Evolutionary conservation across 2,888 invertebrate genomes (phyloP).

Genomic region (Cactoblastis cactorum): DNA sequence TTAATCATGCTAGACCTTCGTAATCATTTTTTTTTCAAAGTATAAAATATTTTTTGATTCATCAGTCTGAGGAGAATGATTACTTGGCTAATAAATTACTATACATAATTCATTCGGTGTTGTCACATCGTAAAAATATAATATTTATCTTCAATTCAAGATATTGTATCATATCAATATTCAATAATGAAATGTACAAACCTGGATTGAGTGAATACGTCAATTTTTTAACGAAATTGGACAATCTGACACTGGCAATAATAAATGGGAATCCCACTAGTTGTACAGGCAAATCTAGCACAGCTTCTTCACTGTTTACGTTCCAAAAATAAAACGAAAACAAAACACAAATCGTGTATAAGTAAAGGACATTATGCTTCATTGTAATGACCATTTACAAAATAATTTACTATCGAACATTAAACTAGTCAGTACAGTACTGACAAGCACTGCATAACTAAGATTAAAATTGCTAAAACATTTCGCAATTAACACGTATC

Average conservation of each 20-base stretch:
- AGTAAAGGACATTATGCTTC: slow-evolving; percentile 18
- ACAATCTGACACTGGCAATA: slow-evolving; percentile 86
- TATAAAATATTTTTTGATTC: no score
- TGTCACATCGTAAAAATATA: no score
- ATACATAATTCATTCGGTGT: no score
- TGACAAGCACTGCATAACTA: slow-evolving; percentile 7
- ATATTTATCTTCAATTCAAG: no score
- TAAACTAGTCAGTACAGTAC: slow-evolving; percentile 13
- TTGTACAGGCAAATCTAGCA: slow-evolving; percentile 90
- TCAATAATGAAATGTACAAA: slow-evolving; percentile 55
- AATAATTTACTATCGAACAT: slow-evolving; percentile 7
- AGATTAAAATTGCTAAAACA: slow-evolving; percentile 11
- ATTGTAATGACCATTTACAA: slow-evolving; percentile 16
- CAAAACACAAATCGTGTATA: slow-evolving; percentile 21
- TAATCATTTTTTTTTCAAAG: no score
- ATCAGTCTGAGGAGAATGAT: no score
- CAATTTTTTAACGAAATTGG: slow-evolving; percentile 90
- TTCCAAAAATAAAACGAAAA: slow-evolving; percentile 23
- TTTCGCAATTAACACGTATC: slow-evolving; percentile 12
- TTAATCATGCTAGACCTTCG: no score
- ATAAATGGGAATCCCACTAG: slow-evolving; percentile 91
- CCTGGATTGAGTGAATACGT: slow-evolving; percentile 89
- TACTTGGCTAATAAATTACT: no score
- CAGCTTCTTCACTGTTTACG: slow-evolving; percentile 58
- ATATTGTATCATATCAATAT: no score